Evolutionary conservation across 2,888 invertebrate genomes (phyloP).

Genomic region (Pachliopta kotzebuea): DNA sequence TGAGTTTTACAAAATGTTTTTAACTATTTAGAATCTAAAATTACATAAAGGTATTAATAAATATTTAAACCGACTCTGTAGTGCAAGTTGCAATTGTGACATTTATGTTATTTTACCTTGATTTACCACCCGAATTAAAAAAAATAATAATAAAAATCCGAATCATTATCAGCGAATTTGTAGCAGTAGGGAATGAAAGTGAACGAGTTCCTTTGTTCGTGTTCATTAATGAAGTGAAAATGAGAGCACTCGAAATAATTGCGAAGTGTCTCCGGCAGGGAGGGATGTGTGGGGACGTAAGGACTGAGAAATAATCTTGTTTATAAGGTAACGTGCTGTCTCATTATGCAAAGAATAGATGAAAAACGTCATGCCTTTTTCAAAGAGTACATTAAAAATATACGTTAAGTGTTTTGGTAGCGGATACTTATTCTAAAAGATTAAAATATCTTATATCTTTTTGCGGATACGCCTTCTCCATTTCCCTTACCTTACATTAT

Average conservation of each 20-base stretch:
- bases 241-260: constrained; percentile 25
- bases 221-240: constrained; percentile 23
- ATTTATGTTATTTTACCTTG: too few relatives aligned
- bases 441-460: too few relatives aligned
- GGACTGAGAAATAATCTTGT: background rate
- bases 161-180: background rate
- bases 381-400: background rate
- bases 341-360: background rate
- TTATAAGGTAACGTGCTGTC: background rate
- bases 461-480: too few relatives aligned
- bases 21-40: too few relatives aligned
- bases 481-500: too few relatives aligned
- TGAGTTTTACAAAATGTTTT: too few relatives aligned
- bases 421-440: background rate
- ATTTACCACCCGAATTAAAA: too few relatives aligned
- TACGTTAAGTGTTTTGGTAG: background rate
- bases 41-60: too few relatives aligned
- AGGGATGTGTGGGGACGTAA: background rate
- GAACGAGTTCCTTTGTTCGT: constrained; percentile 6
- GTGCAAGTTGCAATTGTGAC: too few relatives aligned
- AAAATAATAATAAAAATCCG: background rate
- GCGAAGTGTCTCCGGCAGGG: constrained; percentile 7
- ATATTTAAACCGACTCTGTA: too few relatives aligned
- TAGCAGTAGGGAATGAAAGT: constrained; percentile 2
- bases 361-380: background rate